Base-by-base conservation (phyloP, 2,888 invertebrate genomes). In the Andricus quercusramuli region DNA sequence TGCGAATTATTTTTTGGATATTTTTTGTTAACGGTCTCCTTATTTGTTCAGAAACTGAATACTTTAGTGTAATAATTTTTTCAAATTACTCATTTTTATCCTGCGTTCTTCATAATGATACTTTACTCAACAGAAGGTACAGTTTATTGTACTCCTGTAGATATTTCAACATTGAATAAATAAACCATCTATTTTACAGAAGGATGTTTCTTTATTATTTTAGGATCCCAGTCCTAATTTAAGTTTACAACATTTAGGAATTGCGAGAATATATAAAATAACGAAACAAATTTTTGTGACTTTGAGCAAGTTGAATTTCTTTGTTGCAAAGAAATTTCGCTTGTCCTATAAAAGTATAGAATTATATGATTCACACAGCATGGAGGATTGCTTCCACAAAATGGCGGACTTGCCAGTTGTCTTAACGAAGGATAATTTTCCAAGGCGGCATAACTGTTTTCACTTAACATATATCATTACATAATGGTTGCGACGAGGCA, bases 321-420 rank as follows among this genome's bases (percentile, higher is more conserved):
- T 59, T 11, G 11, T 13, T 8, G 1, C 8, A 59, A 22, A 22
- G 22, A 59, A 22, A 22, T 59, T 59, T 11, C 59, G 13, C 22
- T 59, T 59, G 22, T 0, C 22, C 11, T 59, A 29, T 17, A 64
- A 64, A 25, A 29, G 29, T 2, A 25, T 64, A 4, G 59, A 59
- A 25, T 29, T 62, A 5, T 6, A 8, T 29, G 29, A 29, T 29
- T 15, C 8, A 29, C 25, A 83, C 86, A 90, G 90, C 84, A 90
- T 90, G 90, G 90, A 82, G 88, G 89, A 84, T 80, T 64, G 51
- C 80, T 78, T 78, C 81, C 80, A 86, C 85, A 85, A 90, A 90
- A 90, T 90, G 90, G 89, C 79, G 85, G 88, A 80, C 59, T 25
- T 66, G 32, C 5, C 3, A n/a, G n/a, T n/a, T n/a, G n/a, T 37